Percentiles rank a stretch among this genome's conserved stretches.
Evolutionary conservation across 2,888 invertebrate species (phyloP).

Genomic region (Drosophila bunnanda): DNA sequence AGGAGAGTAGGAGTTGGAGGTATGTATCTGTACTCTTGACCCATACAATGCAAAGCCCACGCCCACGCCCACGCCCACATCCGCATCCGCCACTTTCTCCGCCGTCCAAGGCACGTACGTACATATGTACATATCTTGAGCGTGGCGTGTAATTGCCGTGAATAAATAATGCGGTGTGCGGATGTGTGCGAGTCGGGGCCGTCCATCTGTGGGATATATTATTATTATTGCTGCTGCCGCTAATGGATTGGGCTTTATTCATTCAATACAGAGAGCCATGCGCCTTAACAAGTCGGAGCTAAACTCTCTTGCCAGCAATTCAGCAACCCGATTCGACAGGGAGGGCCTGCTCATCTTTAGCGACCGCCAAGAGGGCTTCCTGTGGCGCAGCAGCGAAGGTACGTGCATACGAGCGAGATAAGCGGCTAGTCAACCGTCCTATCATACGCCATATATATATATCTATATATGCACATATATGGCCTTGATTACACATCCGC

Average conservation of each 20-base stretch:
- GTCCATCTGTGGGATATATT: constrained; percentile 29
- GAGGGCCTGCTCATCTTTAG: constrained; percentile 94
- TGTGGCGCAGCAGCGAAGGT: constrained; percentile 96
- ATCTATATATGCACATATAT: background rate
- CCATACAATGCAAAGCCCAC: constrained; percentile 4
- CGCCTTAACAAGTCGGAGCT: constrained; percentile 96
- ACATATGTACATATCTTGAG: constrained; percentile 27
- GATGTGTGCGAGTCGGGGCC: constrained; percentile 20
- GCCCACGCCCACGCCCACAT: constrained; percentile 12
- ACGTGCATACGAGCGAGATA: constrained; percentile 43
- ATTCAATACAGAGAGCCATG: constrained; percentile 86
- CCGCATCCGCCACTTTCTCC: constrained; percentile 9
- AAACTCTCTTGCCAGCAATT: constrained; percentile 93
- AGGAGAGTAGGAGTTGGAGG: constrained; percentile 35
- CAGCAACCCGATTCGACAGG: constrained; percentile 94
- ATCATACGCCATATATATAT: background rate
- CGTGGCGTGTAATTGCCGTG: constrained; percentile 36
- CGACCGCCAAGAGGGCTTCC: constrained; percentile 96
- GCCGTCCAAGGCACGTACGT: constrained; percentile 4
- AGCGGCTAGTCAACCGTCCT: background rate
- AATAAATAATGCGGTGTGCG: constrained; percentile 33
- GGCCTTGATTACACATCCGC: constrained; percentile 10
- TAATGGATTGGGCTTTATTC: constrained; percentile 17
- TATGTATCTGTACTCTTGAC: constrained; percentile 28
- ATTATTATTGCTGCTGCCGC: constrained; percentile 1